A percentile compares a stretch with the other conserved stretches of the same genome.
Evolutionary conservation across 2,888 invertebrate species (phyloP).

Genomic region (Lobophora halterata): DNA sequence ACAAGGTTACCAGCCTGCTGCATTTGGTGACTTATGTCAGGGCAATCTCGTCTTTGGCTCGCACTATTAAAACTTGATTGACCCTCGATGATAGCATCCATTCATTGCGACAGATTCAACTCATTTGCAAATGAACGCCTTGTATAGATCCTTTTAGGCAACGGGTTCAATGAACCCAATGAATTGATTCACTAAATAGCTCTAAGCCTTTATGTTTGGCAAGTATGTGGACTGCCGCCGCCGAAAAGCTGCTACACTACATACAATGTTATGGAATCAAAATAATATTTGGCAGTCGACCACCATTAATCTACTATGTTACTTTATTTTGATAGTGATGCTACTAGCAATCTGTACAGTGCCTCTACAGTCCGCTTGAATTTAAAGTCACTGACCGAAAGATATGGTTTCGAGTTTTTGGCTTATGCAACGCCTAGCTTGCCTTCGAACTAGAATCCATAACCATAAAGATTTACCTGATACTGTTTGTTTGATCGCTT

Average conservation of each 20-base stretch:
- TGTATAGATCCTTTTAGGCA: constrained; percentile 47
- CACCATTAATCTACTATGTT: constrained; percentile 33
- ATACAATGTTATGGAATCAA: constrained; percentile 22
- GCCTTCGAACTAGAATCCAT: constrained; percentile 1
- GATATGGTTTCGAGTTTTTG: constrained; percentile 19
- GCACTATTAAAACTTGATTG: constrained; percentile 40
- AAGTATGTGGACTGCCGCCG: constrained; percentile 39
- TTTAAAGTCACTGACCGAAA: constrained; percentile 36
- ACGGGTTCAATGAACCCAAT: constrained; percentile 54
- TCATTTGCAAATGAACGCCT: constrained; percentile 51
- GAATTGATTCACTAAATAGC: constrained; percentile 54
- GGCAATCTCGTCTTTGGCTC: constrained; percentile 59
- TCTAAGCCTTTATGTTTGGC: constrained; percentile 40
- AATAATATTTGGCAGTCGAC: constrained; percentile 30
- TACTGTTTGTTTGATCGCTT: constrained; percentile 18
- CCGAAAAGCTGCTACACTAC: constrained; percentile 27
- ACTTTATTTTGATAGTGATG: constrained; percentile 34
- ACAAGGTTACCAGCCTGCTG: constrained; percentile 72
- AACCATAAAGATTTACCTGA: constrained; percentile 12
- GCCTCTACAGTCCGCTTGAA: constrained; percentile 35
- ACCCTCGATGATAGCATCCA: constrained; percentile 49
- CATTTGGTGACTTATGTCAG: constrained; percentile 77
- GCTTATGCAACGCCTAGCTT: background rate
- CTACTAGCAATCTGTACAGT: constrained; percentile 32
- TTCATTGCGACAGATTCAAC: constrained; percentile 49